Evolutionary conservation across 2,888 invertebrate genomes (phyloP), one percentile per base, ranked within the genome.

Genomic region (Agrochola macilenta): DNA sequence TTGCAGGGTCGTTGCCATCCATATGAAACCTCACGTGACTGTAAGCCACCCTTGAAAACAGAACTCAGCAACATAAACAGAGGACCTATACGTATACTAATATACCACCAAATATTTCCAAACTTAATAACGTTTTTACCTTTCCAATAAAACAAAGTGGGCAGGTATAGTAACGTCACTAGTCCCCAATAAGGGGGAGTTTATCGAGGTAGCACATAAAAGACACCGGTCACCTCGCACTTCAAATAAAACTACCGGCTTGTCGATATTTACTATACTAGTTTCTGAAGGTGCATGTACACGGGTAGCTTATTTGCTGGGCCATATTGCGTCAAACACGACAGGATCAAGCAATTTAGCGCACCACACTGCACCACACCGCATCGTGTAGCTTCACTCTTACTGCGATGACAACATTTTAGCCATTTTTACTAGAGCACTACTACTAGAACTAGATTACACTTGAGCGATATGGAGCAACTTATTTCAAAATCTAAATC

Each of bases 201-300:
- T 91, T 91, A 91, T 89, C 76, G 87, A 81, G 86, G 82, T 73
- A 81, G 83, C 72, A 76, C 88, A 88, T 91, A 91, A 91, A 91
- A 89, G 81, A 83, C 91, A 91, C 87, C 89, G 88, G 90, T 83
- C 73, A 76, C 83, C 81, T 80, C 85, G 76, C 83, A 86, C 84
- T 85, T 88, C 81, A 80, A 87, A 89, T 80, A 14, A 58, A 61
- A 61, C 39, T 49, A 39, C 46, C 20, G 26, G n/a, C 11, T 61
- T 64, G 30, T 64, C 86, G 69, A 63, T 85, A 81, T 35, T 85
- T 61, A 49, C 39, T 68, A 65, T 68, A 58, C 57, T 58, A 54
- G 35, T 70, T 70, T 66, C 46, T 57, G 20, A 49, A 26, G 20
- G 43, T 46, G 14, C 0, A 57, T 17, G 46, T 54, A 46, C 9